Conservation (phyloP, 2,113 vertebrate species). For the Sinocyclocheilus maitianheensis region DNA sequence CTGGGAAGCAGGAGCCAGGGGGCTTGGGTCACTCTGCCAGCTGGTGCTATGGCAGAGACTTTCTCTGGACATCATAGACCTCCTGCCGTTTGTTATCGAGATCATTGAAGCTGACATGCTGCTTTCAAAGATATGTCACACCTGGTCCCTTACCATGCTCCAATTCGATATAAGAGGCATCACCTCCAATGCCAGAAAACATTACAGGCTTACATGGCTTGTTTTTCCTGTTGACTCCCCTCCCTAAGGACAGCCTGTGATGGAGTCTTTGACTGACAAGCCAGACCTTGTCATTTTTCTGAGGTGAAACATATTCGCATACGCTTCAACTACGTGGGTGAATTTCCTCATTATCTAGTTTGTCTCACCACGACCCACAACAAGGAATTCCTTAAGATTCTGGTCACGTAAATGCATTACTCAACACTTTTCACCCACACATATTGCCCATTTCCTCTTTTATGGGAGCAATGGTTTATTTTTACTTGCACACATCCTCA, state of each 20-base stretch:
- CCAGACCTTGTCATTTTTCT: constrained; percentile 50
- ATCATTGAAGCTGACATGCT: constrained; percentile 66
- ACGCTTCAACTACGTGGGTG: neutral
- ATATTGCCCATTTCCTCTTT: constrained; percentile 43
- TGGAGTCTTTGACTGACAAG: constrained; percentile 73
- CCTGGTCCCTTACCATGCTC: constrained; percentile 58
- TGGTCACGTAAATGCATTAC: constrained; percentile 1
- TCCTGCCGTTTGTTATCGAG: constrained; percentile 63
- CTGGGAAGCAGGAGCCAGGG: constrained; percentile 57
- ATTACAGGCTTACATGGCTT: constrained; percentile 68
- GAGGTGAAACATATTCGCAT: constrained; percentile 18
- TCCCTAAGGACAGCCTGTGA: constrained; percentile 69
- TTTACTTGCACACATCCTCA: constrained; percentile 27
- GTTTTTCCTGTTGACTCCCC: constrained; percentile 68
- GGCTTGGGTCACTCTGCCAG: constrained; percentile 72
- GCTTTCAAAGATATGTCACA: constrained; percentile 64
- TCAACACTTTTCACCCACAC: constrained; percentile 31
- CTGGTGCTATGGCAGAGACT: constrained; percentile 67
- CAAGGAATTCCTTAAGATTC: constrained; percentile 15
- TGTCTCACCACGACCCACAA: neutral
- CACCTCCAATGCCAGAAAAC: constrained; percentile 62
- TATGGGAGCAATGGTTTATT: constrained; percentile 28
- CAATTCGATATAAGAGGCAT: constrained; percentile 64
- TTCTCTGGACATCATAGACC: constrained; percentile 56
- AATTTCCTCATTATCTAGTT: neutral